These are phyloP conservation scores for Melanotaenia boesemani DNA, from an alignment of 2,797 vertebrate genomes.

Conservation along the genomic window DNA sequence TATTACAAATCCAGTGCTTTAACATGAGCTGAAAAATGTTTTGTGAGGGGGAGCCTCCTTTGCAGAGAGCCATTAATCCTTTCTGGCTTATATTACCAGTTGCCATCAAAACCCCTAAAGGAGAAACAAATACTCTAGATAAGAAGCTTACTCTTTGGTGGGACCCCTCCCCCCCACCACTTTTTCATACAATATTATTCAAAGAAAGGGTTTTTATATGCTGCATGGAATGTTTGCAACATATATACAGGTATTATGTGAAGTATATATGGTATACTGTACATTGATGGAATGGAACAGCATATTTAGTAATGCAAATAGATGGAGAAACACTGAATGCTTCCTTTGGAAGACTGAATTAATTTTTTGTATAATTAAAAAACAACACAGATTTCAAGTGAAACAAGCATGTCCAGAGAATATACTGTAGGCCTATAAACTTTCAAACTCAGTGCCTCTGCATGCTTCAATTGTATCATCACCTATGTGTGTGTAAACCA, in stretches of 20 bases:
- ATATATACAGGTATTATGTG: conserved; percentile 61
- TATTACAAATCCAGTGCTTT: conserved; percentile 22
- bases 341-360: conserved; percentile 64
- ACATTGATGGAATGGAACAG: conserved; percentile 61
- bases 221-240: conserved; percentile 79
- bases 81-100: conserved; percentile 18
- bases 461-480: conserved; percentile 75
- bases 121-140: conserved; percentile 12
- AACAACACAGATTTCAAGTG: conserved; percentile 50
- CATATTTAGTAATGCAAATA: conserved; percentile 65
- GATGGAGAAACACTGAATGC: conserved; percentile 66
- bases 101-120: conserved; percentile 25
- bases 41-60: conserved; percentile 23
- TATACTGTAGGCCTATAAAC: conserved; percentile 63
- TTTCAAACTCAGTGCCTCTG: conserved; percentile 85
- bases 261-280: conserved; percentile 67
- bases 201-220: conserved; percentile 63
- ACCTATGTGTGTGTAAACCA: conserved; percentile 66
- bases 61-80: conserved; percentile 26
- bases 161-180: conserved; percentile 17
- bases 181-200: conserved; percentile 36
- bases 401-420: conserved; percentile 75
- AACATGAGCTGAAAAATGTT: conserved; percentile 13
- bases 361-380: conserved; percentile 65
- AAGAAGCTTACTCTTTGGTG: conserved; percentile 25